Evolutionary conservation across 2,888 invertebrate species (phyloP), one percentile per base, ranked within the genome.

Genomic region (Aporophyla nigra): DNA sequence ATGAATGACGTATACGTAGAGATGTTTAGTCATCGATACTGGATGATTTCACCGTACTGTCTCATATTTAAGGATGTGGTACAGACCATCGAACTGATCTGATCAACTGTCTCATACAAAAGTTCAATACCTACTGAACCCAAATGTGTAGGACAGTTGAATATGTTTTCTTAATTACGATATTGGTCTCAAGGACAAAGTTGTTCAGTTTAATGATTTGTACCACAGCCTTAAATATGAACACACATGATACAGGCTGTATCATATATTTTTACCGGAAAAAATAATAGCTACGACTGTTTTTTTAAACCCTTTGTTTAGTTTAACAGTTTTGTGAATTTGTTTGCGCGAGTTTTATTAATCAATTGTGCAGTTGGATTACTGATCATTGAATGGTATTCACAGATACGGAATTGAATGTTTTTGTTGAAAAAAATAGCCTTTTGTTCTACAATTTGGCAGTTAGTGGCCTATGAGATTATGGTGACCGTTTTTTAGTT

Each of bases 381-480:
- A 79, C 14, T 14, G 54, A 51, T 27, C 27, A 68, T 58, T 76
- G 76, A 68, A 71, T 80, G 71, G 71, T 61, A 58, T 75, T 79
- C 40, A 19, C 24, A 49, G 65, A 69, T 69, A 75, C 16, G 68
- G 1, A 14, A 66, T 61, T 69, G 49, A 54, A 46, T 19, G 12
- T 69, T 75, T 69, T 69, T 69, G 12, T 71, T 27, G 21, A 56
- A 63, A 62, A 33, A 77, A 24, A 51, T n/a, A 56, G 27, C 5
- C n/a, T 0, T 75, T 62, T 46, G 61, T 70, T 76, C 0, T 40
- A 49, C 21, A 49, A 70, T 51, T 70, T 63, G 14, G 5, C 49
- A 27, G 70, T 77, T 24, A 33, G 10, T 12, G 19, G 24, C 19
- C n/a, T 67, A 27, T 67, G 51, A 14, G 16, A 67, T 27, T 67